phyloP scores from a whole-genome alignment of 2,888 invertebrate species.

The Agrilus cyanescens region DNA sequence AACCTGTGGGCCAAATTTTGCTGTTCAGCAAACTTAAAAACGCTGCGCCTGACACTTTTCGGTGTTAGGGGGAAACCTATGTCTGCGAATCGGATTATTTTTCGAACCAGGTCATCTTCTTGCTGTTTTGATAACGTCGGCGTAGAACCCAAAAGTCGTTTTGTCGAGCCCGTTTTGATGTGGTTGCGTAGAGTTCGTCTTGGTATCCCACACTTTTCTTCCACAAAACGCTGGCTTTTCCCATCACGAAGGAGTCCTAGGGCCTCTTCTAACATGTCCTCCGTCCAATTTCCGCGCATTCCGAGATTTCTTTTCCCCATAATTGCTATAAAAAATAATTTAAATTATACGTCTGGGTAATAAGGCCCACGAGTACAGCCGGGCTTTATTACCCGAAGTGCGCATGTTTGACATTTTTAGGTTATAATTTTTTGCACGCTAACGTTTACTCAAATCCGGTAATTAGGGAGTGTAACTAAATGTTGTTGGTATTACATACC shows the following conservation, averaged over 20 bases:
- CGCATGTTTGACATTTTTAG: too few relatives aligned
- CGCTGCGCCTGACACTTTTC: neutral
- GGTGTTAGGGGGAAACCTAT: neutral
- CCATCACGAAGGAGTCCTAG: neutral
- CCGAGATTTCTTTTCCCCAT: slow-evolving; percentile 4
- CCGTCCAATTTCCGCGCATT: slow-evolving; percentile 3
- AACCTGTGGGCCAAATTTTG: slow-evolving; percentile 2
- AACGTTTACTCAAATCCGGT: too few relatives aligned
- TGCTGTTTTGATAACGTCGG: neutral
- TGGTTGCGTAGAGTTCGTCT: neutral
- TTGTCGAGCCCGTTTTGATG: neutral
- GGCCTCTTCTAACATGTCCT: neutral
- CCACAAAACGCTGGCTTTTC: neutral
- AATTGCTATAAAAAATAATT: too few relatives aligned
- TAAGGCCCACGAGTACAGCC: too few relatives aligned
- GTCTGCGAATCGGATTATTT: neutral
- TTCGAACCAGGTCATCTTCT: neutral
- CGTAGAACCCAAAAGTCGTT: neutral
- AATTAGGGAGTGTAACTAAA: too few relatives aligned
- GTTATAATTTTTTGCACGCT: too few relatives aligned
- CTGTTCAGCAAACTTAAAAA: slow-evolving; percentile 1
- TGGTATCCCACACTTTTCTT: neutral
- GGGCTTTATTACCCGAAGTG: too few relatives aligned
- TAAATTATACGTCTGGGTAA: too few relatives aligned
- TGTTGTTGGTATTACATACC: too few relatives aligned